Conservation (phyloP, 2,113 vertebrate genomes). For the Orcinus orca region DNA sequence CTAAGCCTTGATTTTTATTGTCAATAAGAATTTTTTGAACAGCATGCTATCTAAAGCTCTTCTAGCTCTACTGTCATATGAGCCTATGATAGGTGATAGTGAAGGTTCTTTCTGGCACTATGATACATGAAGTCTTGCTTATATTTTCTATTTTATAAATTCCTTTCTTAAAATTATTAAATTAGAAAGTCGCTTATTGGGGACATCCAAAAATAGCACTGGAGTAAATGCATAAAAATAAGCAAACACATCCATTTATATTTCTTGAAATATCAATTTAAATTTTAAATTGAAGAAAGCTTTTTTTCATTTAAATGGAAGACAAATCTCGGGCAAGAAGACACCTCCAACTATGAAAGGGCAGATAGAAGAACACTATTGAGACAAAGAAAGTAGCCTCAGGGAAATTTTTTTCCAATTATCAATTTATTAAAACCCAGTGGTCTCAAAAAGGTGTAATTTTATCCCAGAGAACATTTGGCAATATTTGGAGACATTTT, state of each 20-base stretch:
- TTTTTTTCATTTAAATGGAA: not conserved
- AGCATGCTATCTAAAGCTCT: not conserved
- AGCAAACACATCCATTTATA: not conserved
- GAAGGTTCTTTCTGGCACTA: not conserved
- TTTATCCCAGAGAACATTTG: not conserved
- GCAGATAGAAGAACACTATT: not conserved
- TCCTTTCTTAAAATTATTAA: not conserved
- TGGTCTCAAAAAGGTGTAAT: not conserved
- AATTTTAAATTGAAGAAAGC: not conserved
- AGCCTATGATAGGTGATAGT: not conserved
- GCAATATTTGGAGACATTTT: not conserved
- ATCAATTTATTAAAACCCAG: not conserved
- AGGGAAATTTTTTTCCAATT: not conserved
- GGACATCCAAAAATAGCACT: not conserved
- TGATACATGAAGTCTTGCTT: not conserved
- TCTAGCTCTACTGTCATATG: not conserved
- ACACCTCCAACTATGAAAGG: not conserved
- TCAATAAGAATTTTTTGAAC: not conserved
- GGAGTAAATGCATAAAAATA: not conserved
- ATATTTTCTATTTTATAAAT: slow-evolving; percentile 1
- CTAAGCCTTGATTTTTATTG: not conserved
- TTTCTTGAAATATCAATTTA: not conserved
- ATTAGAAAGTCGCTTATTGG: not conserved
- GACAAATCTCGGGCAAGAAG: not conserved
- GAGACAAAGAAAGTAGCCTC: not conserved